phyloP scores from a whole-genome alignment of 64 coral and sea anemone genomes.

The Actinia equina region DNA sequence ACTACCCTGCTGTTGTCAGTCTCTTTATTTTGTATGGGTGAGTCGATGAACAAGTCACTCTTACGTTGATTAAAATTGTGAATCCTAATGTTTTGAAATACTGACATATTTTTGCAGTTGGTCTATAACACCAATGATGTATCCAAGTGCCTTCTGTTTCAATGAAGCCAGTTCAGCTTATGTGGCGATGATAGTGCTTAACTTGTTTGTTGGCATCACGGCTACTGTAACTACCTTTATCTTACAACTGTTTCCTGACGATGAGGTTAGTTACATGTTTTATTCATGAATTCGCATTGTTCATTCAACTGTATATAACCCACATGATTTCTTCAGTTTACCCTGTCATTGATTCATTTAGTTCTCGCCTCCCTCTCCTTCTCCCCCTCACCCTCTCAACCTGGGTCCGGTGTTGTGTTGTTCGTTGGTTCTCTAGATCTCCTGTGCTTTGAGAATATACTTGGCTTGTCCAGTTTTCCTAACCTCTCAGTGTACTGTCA shows the following conservation, averaged over 20 bases:
- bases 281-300: no score
- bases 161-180: constrained; percentile 86
- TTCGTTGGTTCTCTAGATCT: no score
- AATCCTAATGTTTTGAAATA: no score
- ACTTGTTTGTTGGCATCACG: constrained; percentile 93
- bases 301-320: no score
- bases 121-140: constrained; percentile 99
- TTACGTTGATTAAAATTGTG: not conserved
- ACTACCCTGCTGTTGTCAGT: constrained; percentile 86
- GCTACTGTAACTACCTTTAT: constrained; percentile 94
- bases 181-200: constrained; percentile 89
- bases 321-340: no score
- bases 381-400: no score
- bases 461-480: no score
- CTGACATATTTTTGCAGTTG: constrained; percentile 32
- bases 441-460: no score
- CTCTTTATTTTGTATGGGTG: constrained; percentile 93
- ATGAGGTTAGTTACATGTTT: constrained; percentile 47
- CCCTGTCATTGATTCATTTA: no score
- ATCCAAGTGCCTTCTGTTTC: constrained; percentile 89
- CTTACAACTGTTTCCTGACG: constrained; percentile 88
- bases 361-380: no score
- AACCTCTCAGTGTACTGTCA: no score
- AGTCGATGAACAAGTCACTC: constrained; percentile 15
- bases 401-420: no score